Percentiles rank a stretch among this genome's conserved stretches.
Conservation (phyloP, 2,113 vertebrate species). For the Sebastes fasciatus region DNA sequence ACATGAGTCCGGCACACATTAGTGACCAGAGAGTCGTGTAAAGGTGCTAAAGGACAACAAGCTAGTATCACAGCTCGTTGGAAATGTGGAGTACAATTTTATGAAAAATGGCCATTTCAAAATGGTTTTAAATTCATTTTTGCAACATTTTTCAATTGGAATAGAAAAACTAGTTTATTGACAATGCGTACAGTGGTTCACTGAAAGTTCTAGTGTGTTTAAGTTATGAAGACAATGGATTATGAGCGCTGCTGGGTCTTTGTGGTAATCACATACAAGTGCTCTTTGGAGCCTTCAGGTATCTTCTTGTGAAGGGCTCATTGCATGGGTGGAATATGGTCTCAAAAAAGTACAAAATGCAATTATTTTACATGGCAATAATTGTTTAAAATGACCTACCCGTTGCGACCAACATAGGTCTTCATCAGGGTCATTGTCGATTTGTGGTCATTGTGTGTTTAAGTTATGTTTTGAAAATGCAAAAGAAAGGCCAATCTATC, state of each 20-base stretch:
- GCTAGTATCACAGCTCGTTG: background rate
- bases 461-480: constrained; percentile 3
- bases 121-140: background rate
- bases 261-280: no score
- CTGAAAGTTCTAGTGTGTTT: background rate
- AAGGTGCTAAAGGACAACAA: constrained; percentile 14
- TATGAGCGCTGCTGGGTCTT: no score
- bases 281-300: no score
- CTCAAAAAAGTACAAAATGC: no score
- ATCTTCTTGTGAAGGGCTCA: no score
- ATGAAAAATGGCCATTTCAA: background rate
- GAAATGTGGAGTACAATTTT: background rate
- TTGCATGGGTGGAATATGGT: no score
- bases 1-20: constrained; percentile 7
- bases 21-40: constrained; percentile 9
- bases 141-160: background rate
- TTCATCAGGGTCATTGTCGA: no score
- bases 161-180: background rate
- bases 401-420: no score
- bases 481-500: constrained; percentile 25
- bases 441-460: no score
- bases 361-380: no score
- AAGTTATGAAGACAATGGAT: no score
- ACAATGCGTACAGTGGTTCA: background rate
- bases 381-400: no score